Percentiles rank a stretch among this genome's conserved stretches.
phyloP scores from a whole-genome alignment of 2,888 invertebrate genomes.

The Drosophila melanocephala region DNA sequence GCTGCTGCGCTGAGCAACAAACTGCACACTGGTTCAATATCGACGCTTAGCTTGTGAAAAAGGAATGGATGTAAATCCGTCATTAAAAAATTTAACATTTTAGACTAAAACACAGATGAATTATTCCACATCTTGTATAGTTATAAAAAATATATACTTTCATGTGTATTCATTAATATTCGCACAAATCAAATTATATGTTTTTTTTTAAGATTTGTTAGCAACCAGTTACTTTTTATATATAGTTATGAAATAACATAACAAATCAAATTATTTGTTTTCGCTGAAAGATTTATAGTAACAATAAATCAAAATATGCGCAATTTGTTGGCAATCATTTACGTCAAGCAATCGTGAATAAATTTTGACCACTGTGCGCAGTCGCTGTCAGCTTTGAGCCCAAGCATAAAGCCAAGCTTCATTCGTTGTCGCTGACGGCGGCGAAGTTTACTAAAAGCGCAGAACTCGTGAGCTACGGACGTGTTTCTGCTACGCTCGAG shows the following conservation, averaged over 20 bases:
- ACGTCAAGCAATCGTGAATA: background rate
- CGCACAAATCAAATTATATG: background rate
- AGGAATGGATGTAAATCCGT: background rate
- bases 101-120: background rate
- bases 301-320: background rate
- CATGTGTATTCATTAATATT: background rate
- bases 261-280: background rate
- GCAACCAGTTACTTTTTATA: no score
- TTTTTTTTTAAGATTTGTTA: background rate
- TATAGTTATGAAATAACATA: background rate
- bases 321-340: background rate
- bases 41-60: background rate
- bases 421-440: constrained; percentile 58
- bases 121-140: background rate
- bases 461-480: constrained; percentile 83
- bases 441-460: constrained; percentile 82
- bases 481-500: constrained; percentile 76
- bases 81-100: background rate
- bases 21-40: constrained; percentile 26
- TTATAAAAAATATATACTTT: background rate
- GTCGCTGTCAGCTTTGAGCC: constrained; percentile 27
- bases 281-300: background rate
- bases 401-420: constrained; percentile 62
- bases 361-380: constrained; percentile 38
- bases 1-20: constrained; percentile 10